Percentiles rank a stretch among this genome's conserved stretches.
Conservation (phyloP, 2,797 vertebrate species). For the Enteromius trimaculatus region DNA sequence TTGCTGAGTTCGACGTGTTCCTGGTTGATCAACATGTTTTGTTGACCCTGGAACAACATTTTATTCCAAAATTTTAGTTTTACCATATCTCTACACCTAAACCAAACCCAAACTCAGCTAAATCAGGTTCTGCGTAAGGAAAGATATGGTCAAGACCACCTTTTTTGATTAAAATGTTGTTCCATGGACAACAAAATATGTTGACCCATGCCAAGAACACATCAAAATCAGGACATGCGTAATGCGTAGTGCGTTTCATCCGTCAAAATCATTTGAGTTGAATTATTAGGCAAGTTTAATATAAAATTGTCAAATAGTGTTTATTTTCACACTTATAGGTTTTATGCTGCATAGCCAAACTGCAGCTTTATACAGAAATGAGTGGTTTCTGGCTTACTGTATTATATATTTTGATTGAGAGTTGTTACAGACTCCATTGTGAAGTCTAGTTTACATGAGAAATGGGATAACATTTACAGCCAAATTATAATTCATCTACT, state of each 20-base stretch:
- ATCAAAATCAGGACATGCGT: too few relatives aligned
- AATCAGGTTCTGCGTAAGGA: too few relatives aligned
- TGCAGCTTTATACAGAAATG: background rate
- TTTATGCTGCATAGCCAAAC: background rate
- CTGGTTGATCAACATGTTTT: too few relatives aligned
- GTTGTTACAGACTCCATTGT: background rate
- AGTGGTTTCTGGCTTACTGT: background rate
- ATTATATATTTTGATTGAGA: background rate
- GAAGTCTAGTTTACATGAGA: conserved; percentile 1
- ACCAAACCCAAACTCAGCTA: too few relatives aligned
- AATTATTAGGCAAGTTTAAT: background rate
- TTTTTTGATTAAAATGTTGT: too few relatives aligned
- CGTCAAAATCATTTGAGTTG: background rate
- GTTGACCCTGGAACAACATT: too few relatives aligned
- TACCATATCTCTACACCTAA: too few relatives aligned
- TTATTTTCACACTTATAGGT: background rate
- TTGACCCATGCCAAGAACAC: too few relatives aligned
- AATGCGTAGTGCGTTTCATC: background rate
- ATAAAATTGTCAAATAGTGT: background rate
- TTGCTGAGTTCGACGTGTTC: too few relatives aligned
- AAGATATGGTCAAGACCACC: too few relatives aligned
- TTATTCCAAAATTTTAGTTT: too few relatives aligned
- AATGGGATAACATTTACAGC: background rate
- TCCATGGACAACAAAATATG: too few relatives aligned
- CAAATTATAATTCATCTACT: background rate